These are phyloP conservation scores for Hucho hucho DNA, from an alignment of 2,113 vertebrate species.

Conservation along the genomic window DNA sequence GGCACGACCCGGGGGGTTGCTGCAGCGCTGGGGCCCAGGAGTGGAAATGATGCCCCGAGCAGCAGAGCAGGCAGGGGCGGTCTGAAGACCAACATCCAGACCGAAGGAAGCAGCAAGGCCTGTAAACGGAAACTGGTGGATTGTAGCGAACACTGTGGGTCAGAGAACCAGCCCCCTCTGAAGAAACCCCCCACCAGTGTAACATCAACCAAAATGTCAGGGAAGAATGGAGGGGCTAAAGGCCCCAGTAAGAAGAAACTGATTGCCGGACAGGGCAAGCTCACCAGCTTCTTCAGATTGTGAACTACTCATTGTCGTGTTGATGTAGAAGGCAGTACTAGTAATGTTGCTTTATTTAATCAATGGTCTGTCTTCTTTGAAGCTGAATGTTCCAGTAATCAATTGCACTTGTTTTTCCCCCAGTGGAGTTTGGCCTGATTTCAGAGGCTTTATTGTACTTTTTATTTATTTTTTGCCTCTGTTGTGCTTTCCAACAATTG, in stretches of 20 bases:
- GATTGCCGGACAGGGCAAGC: conserved; percentile 85
- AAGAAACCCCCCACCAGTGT: conserved; percentile 69
- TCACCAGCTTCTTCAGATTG: conserved; percentile 86
- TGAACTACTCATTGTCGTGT: conserved; percentile 55
- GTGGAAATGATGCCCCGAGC: conserved; percentile 78
- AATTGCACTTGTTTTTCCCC: not conserved
- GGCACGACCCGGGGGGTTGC: conserved; percentile 44
- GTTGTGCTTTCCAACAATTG: no score
- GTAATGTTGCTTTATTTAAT: not conserved
- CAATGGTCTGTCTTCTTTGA: not conserved
- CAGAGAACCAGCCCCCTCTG: conserved; percentile 74
- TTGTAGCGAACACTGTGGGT: conserved; percentile 61
- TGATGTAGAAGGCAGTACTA: not conserved
- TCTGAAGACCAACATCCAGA: conserved; percentile 59
- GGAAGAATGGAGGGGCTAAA: conserved; percentile 64
- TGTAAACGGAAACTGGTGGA: conserved; percentile 83
- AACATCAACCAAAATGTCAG: conserved; percentile 45
- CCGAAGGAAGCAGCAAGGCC: conserved; percentile 70
- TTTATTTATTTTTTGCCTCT: not conserved
- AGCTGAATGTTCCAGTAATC: not conserved
- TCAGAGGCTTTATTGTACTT: not conserved
- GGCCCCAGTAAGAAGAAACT: conserved; percentile 73
- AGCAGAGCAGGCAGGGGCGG: conserved; percentile 57
- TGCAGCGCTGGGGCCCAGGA: conserved; percentile 60
- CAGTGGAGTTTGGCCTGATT: not conserved